Conservation (phyloP, 2,797 vertebrate genomes). For the Harpagifer antarcticus region DNA sequence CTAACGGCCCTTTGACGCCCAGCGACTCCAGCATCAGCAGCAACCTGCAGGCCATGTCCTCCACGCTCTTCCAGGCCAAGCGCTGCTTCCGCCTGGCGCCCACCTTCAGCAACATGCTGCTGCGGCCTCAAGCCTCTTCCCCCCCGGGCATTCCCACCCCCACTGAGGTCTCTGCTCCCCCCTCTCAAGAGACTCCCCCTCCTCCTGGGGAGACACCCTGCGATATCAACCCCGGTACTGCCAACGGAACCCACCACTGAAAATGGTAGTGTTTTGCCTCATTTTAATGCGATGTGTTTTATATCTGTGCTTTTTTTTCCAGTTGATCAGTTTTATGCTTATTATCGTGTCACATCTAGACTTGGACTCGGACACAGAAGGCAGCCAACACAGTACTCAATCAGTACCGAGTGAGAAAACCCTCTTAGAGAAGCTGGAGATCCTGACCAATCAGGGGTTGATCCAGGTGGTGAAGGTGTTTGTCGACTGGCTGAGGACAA, state of each 20-base stretch:
- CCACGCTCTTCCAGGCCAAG: slow-evolving; percentile 96
- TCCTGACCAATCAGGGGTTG: slow-evolving; percentile 91
- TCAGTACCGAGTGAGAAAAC: slow-evolving; percentile 91
- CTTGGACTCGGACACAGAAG: slow-evolving; percentile 91
- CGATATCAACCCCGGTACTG: slow-evolving; percentile 63
- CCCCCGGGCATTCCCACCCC: slow-evolving; percentile 41
- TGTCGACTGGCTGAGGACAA: slow-evolving; percentile 95
- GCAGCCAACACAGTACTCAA: slow-evolving; percentile 89
- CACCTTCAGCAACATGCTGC: slow-evolving; percentile 94
- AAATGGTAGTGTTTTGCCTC: slow-evolving; percentile 69
- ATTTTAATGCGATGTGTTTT: fast-evolving
- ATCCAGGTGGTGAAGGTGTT: slow-evolving; percentile 96
- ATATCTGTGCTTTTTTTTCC: neutral
- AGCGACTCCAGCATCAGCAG: slow-evolving; percentile 94
- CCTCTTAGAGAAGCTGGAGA: slow-evolving; percentile 92
- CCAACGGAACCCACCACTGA: slow-evolving; percentile 86
- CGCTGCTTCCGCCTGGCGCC: slow-evolving; percentile 97
- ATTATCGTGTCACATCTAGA: slow-evolving; percentile 71
- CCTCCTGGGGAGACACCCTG: slow-evolving; percentile 72
- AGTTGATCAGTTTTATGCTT: neutral
- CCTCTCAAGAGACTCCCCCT: slow-evolving; percentile 68
- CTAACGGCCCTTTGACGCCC: slow-evolving; percentile 85
- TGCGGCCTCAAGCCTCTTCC: slow-evolving; percentile 81
- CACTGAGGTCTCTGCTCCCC: slow-evolving; percentile 57
- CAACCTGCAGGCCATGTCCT: slow-evolving; percentile 98